A percentile compares a stretch with the other conserved stretches of the same genome.
Evolutionary conservation across 1,140 invertebrate species (phyloP).

Genomic region (Ridgeia piscesae): DNA sequence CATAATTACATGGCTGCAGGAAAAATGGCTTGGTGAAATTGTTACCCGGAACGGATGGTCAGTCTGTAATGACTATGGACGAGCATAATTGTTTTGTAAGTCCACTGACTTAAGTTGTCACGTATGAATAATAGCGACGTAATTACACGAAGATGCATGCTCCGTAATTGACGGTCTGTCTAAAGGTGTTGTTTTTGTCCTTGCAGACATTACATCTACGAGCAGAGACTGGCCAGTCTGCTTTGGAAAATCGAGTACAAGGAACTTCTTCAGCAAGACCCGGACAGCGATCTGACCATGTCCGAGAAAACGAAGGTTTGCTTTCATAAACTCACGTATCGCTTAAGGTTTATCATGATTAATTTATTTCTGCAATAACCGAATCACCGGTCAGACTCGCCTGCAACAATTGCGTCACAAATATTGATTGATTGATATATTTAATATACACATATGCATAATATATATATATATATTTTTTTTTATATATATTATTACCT

Average conservation of each 20-base stretch:
- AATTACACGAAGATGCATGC: neutral
- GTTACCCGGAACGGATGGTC: neutral
- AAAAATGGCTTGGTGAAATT: neutral
- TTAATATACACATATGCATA: too few relatives aligned
- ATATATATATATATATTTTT: too few relatives aligned
- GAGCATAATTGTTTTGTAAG: neutral
- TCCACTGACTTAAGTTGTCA: neutral
- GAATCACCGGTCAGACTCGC: neutral
- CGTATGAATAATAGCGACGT: neutral
- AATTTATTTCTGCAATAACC: neutral
- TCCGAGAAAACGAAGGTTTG: conserved; percentile 26
- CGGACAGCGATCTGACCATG: conserved; percentile 25
- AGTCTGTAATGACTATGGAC: neutral
- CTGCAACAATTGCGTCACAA: neutral
- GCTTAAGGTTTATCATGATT: neutral
- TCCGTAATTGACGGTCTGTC: neutral
- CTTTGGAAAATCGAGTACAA: conserved; percentile 32
- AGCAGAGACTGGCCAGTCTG: conserved; percentile 32
- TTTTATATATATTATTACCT: too few relatives aligned
- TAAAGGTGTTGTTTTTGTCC: neutral
- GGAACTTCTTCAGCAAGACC: conserved; percentile 25
- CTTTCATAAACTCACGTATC: neutral
- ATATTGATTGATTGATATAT: too few relatives aligned
- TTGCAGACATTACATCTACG: conserved; percentile 32
- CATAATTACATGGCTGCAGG: neutral